Evolutionary conservation across 2,888 invertebrate species (phyloP).

Genomic region (Apotomis turbidana): DNA sequence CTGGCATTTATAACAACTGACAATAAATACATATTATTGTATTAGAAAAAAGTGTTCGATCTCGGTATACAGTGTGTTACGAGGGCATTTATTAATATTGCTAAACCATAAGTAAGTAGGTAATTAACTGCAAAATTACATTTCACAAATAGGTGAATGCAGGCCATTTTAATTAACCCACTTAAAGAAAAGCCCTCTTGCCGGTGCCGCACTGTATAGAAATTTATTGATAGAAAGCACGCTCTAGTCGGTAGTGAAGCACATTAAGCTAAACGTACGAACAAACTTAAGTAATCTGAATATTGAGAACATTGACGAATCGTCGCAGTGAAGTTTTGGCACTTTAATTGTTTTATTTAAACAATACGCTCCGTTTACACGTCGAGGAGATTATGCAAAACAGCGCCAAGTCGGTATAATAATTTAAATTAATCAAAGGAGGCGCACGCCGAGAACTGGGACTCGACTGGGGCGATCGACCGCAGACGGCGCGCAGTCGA

Average conservation of each 20-base stretch:
- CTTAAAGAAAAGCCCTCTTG: no score
- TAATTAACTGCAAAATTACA: no score
- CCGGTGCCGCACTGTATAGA: no score
- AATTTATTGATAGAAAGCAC: no score
- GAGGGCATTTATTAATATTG: no score
- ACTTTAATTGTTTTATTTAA: slow-evolving; percentile 23
- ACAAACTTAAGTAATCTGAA: neutral
- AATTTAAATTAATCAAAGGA: slow-evolving; percentile 57
- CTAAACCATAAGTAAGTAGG: no score
- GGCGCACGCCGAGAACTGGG: slow-evolving; percentile 44
- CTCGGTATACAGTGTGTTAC: no score
- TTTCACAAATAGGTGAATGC: no score
- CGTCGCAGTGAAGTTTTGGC: neutral
- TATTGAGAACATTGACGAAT: slow-evolving; percentile 1
- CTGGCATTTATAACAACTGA: no score
- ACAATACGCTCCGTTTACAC: slow-evolving; percentile 47
- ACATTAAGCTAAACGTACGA: neutral
- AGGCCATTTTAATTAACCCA: no score
- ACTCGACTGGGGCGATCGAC: slow-evolving; percentile 46
- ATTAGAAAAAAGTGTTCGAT: no score
- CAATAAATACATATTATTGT: no score
- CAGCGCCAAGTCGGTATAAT: slow-evolving; percentile 49
- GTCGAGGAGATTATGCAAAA: slow-evolving; percentile 52
- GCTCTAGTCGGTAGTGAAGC: neutral
- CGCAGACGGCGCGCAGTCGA: slow-evolving; percentile 39